A percentile compares a stretch with the other conserved stretches of the same genome.
Evolutionary conservation across 2,797 vertebrate species (phyloP).

Genomic region (Sternotherus odoratus): DNA sequence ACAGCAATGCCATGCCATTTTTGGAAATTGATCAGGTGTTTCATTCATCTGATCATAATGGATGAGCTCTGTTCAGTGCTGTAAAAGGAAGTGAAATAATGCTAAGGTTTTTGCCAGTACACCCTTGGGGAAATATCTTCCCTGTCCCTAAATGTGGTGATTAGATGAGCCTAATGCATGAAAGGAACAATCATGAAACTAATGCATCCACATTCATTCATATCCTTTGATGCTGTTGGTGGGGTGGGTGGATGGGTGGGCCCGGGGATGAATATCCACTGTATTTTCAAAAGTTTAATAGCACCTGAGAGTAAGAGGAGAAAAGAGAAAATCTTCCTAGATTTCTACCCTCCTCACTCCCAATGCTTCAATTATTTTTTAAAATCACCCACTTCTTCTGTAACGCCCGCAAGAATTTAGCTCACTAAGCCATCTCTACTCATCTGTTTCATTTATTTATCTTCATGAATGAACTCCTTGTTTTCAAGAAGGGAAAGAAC

Average conservation of each 20-base stretch:
- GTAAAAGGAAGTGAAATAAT: neutral
- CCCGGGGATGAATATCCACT: neutral
- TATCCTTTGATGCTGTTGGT: neutral
- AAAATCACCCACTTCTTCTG: neutral
- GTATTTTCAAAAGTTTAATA: neutral
- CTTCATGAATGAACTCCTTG: neutral
- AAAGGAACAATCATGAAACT: neutral
- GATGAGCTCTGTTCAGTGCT: neutral
- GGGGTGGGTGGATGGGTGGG: neutral
- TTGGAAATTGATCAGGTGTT: neutral
- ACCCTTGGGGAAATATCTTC: neutral
- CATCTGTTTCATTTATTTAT: neutral
- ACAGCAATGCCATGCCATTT: neutral
- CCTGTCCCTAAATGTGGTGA: neutral
- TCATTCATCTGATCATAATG: neutral
- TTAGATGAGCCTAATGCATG: neutral
- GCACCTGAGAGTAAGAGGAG: neutral
- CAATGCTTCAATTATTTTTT: neutral
- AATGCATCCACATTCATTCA: neutral
- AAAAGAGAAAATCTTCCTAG: neutral
- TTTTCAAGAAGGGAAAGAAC: neutral
- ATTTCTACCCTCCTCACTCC: neutral
- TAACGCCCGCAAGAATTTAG: conserved; percentile 19
- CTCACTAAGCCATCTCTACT: neutral
- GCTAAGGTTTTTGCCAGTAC: neutral